Conservation (phyloP, 2,113 vertebrate species). For the Tachuris rubrigastra region DNA sequence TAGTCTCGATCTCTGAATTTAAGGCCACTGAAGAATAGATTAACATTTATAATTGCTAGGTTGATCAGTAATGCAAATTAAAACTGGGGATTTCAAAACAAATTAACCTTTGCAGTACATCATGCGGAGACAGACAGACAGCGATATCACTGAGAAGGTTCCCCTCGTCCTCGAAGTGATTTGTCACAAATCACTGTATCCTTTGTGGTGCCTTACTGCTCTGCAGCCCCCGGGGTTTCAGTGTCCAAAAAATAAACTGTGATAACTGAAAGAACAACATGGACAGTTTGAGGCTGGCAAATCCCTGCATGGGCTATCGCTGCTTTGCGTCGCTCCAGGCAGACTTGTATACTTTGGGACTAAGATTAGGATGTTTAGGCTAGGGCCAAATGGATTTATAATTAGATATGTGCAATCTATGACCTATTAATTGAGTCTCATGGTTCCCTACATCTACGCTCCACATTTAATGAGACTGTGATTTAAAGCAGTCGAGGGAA, state of each 20-base stretch:
- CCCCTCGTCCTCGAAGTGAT: background rate
- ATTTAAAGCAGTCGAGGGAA: background rate
- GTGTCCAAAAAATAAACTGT: background rate
- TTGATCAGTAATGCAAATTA: slow-evolving; percentile 9
- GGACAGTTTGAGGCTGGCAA: background rate
- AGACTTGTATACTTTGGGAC: background rate
- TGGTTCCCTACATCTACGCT: background rate
- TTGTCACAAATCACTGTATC: background rate
- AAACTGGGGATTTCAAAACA: slow-evolving; percentile 11
- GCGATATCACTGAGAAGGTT: background rate
- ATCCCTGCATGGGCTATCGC: accelerated
- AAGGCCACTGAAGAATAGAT: slow-evolving; percentile 25
- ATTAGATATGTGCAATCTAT: background rate
- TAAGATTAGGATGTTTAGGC: slow-evolving; percentile 50
- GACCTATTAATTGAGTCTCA: background rate
- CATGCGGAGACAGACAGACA: background rate
- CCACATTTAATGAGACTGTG: background rate
- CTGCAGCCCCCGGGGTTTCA: background rate
- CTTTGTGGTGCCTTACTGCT: background rate
- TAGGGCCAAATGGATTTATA: background rate
- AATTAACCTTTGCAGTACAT: slow-evolving; percentile 5
- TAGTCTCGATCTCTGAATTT: background rate
- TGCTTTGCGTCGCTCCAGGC: background rate
- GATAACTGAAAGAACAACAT: background rate
- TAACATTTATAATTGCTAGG: slow-evolving; percentile 36